Conservation (phyloP, 2,797 vertebrate genomes). For the Dipus sagitta region DNA sequence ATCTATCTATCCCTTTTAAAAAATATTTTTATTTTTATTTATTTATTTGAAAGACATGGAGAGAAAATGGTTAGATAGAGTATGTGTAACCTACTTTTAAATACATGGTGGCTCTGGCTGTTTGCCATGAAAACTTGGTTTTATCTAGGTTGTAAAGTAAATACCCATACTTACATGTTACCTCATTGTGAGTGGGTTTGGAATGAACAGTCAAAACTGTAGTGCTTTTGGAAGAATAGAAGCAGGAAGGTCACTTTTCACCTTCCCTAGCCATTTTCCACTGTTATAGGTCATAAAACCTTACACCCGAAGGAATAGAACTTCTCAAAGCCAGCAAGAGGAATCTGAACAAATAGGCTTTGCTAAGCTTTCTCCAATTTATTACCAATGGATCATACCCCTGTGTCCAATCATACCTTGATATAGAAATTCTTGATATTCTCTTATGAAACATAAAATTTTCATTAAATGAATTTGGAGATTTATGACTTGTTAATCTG, state of each 20-base stretch:
- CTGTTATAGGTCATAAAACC: not conserved
- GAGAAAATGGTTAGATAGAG: too few relatives aligned
- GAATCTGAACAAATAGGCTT: not conserved
- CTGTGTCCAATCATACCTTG: not conserved
- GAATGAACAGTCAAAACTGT: not conserved
- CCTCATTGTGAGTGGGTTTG: not conserved
- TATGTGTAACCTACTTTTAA: not conserved
- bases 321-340: not conserved
- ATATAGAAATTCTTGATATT: not conserved
- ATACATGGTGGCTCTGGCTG: not conserved
- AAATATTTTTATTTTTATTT: too few relatives aligned
- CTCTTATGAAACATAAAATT: not conserved
- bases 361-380: not conserved
- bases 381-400: not conserved
- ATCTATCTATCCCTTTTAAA: too few relatives aligned
- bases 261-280: not conserved
- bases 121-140: not conserved
- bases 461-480: not conserved
- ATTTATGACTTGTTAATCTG: not conserved
- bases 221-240: not conserved
- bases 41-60: too few relatives aligned
- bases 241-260: not conserved
- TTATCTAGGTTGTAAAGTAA: not conserved
- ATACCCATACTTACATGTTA: not conserved
- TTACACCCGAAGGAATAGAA: not conserved